Base-by-base conservation (phyloP, 2,888 invertebrate species). In the Andrena dorsata region DNA sequence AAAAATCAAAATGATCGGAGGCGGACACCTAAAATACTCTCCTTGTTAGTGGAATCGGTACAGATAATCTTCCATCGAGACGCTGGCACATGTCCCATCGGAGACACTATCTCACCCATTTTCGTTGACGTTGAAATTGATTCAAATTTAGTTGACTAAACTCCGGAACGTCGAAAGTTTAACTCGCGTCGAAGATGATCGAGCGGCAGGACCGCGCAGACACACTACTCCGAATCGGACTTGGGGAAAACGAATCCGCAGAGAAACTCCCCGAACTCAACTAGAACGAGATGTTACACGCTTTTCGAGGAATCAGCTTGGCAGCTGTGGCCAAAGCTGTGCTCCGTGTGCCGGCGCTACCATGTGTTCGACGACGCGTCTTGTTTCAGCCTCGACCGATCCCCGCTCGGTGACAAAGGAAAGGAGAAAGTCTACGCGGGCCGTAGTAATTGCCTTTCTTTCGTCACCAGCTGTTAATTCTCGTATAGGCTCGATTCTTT, bases 351-450 rank as follows among this genome's bases (percentile, higher is more conserved):
- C 28, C 61, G 30, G 10, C 51, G 20, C 20, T 61, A 51, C 35
- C 77, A 73, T 73, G 66, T 78, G 73, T 51, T 78, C 77, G 16
- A 16, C 41, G 65, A 60, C 41, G 63, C 64, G 71, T 64, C 49
- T 73, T 66, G 71, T 71, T 71, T 58, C 53, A 73, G 53, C 13
- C n/a, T 51, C 56, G 26, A 23, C 8, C 49, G 66, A 74, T 63
- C 35, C 30, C 61, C 26, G 49, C 28, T 69, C 56, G 16, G 26
- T 51, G 68, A 78, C 66, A 63, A 68, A 64, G 56, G 71, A 60
- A 56, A 49, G 60, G 73, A 78, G 78, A 74, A 53, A 68, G 63
- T 51, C 47, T 35, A 65, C n/a, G n/a, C 61, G 56, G 53, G 32
- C 41, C 41, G 41, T 13, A 63, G 53, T 70, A 51, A 51, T 56